These are phyloP conservation scores for Protonibea diacanthus DNA, from an alignment of 2,797 vertebrate species.

Conservation along the genomic window DNA sequence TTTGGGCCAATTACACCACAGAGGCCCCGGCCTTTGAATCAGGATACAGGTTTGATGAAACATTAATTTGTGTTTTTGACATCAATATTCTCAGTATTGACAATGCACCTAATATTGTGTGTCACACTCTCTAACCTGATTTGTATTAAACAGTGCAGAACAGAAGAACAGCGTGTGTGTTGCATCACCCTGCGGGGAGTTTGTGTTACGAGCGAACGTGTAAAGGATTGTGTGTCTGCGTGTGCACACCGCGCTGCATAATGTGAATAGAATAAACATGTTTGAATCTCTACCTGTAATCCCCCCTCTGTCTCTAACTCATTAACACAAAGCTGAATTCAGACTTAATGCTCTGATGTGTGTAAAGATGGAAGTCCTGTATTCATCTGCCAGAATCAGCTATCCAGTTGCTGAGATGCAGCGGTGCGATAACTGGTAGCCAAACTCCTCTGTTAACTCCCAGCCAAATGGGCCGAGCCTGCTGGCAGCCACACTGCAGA, in stretches of 20 bases:
- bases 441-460: conserved; percentile 60
- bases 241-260: not conserved
- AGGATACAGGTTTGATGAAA: conserved; percentile 24
- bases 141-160: conserved; percentile 36
- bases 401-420: conserved; percentile 65
- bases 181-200: conserved; percentile 23
- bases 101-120: conserved; percentile 12
- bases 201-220: not conserved
- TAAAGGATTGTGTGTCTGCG: not conserved
- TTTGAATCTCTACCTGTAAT: conserved; percentile 22
- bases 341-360: conserved; percentile 35
- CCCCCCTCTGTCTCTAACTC: conserved; percentile 34
- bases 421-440: conserved; percentile 62
- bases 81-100: conserved; percentile 16
- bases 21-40: conserved; percentile 23
- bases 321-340: conserved; percentile 47
- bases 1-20: conserved; percentile 16
- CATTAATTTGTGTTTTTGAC: not conserved
- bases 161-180: conserved; percentile 25
- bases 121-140: conserved; percentile 15
- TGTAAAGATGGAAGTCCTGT: conserved; percentile 53
- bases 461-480: conserved; percentile 69
- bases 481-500: conserved; percentile 67
- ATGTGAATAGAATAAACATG: not conserved
- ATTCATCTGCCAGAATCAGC: conserved; percentile 57